phyloP scores from a whole-genome alignment of 1,140 invertebrate genomes.

The Spodoptera frugiperda region DNA sequence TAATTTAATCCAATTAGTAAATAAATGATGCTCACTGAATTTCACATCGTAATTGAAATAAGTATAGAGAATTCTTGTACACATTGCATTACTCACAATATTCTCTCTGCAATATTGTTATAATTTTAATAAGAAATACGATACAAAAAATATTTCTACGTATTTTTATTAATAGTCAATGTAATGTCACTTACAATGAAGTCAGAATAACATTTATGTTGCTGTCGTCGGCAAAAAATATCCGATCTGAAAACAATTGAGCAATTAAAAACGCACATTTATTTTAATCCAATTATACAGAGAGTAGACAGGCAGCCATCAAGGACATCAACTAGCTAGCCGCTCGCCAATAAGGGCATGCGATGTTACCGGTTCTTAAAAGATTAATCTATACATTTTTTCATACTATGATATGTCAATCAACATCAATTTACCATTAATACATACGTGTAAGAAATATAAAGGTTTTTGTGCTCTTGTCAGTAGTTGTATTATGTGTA shows the following conservation, averaged over 20 bases:
- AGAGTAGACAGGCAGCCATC: constrained; percentile 14
- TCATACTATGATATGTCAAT: constrained; percentile 47
- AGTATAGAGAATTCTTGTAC: neutral
- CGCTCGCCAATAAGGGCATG: constrained; percentile 22
- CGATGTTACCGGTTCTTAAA: constrained; percentile 42
- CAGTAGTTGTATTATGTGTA: constrained; percentile 44
- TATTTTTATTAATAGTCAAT: constrained; percentile 34
- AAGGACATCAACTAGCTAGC: constrained; percentile 27
- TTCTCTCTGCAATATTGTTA: neutral
- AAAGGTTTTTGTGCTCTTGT: constrained; percentile 36
- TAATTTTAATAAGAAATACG: constrained; percentile 18
- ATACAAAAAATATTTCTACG: constrained; percentile 9
- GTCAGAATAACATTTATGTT: constrained; percentile 24
- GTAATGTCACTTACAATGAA: constrained; percentile 32
- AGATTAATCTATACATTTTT: constrained; percentile 48
- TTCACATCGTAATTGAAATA: neutral
- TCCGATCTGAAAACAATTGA: constrained; percentile 42
- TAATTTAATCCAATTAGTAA: neutral
- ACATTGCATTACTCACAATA: neutral
- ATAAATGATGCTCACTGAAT: neutral
- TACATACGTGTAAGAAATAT: constrained; percentile 33
- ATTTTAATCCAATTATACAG: constrained; percentile 49
- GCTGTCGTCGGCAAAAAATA: constrained; percentile 18
- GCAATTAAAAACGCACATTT: constrained; percentile 44
- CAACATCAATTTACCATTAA: constrained; percentile 49